Conservation (phyloP, 2,888 invertebrate genomes). For the Nemotelus pantherinus region DNA sequence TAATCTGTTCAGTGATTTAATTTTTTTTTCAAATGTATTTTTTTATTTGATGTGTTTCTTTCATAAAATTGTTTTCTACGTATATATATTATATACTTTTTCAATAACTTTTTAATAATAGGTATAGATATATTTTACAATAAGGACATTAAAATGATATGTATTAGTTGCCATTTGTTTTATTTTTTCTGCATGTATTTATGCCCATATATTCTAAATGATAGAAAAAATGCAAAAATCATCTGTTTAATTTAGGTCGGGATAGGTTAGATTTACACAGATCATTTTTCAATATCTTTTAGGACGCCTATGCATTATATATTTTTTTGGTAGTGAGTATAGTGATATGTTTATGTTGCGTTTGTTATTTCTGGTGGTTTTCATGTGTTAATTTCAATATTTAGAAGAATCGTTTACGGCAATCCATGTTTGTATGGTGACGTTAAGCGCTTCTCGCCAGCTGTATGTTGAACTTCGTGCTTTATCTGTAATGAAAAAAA, state of each 20-base stretch:
- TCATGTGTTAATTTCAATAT: slow-evolving; percentile 11
- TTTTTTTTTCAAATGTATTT: slow-evolving; percentile 10
- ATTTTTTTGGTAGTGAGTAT: slow-evolving; percentile 20
- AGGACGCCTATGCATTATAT: slow-evolving; percentile 4
- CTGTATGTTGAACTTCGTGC: slow-evolving; percentile 78
- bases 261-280: too few species aligned
- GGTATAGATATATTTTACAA: slow-evolving; percentile 47
- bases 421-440: slow-evolving; percentile 66
- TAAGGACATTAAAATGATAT: slow-evolving; percentile 52
- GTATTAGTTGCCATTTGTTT: slow-evolving; percentile 48
- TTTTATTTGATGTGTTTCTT: slow-evolving; percentile 7
- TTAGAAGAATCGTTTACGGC: slow-evolving; percentile 43
- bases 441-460: slow-evolving; percentile 83
- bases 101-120: slow-evolving; percentile 6
- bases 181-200: slow-evolving; percentile 7
- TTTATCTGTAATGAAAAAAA: slow-evolving; percentile 54
- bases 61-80: slow-evolving; percentile 15
- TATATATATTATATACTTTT: slow-evolving; percentile 33
- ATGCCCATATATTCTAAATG: neutral
- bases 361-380: slow-evolving; percentile 40
- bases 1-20: slow-evolving; percentile 17
- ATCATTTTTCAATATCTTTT: neutral
- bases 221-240: too few species aligned
- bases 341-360: slow-evolving; percentile 41
- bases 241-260: too few species aligned